A percentile compares a stretch with the other conserved stretches of the same genome.
These are phyloP conservation scores for Holacanthus passer DNA, from an alignment of 2,113 vertebrate genomes.

Conservation along the genomic window DNA sequence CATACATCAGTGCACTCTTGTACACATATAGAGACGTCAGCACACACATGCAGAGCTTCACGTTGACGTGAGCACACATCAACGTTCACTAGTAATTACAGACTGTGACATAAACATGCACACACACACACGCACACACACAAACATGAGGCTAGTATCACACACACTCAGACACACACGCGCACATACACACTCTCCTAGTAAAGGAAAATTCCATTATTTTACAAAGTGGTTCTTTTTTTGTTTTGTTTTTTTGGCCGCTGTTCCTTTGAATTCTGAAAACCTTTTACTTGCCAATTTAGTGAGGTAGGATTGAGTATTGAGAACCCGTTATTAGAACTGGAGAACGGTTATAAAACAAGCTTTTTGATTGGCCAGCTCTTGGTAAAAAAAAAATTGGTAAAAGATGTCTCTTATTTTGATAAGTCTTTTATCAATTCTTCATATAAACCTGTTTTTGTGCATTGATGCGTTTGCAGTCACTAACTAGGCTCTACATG, in stretches of 20 bases:
- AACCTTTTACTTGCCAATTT: background rate
- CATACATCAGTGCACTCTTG: background rate
- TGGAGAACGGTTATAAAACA: background rate
- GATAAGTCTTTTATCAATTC: background rate
- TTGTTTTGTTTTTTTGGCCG: background rate
- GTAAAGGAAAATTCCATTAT: background rate
- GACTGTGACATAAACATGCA: constrained; percentile 5
- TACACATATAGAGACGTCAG: constrained; percentile 7
- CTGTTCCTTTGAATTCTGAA: background rate
- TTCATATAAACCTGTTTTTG: background rate
- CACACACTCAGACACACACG: background rate
- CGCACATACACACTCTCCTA: background rate
- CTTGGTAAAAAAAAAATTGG: background rate
- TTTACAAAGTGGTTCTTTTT: background rate
- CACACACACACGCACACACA: background rate
- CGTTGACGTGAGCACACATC: constrained; percentile 45
- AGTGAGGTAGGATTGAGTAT: background rate
- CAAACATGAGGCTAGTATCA: no score
- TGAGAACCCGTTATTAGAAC: background rate
- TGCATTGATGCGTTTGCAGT: background rate
- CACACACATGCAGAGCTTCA: constrained; percentile 22
- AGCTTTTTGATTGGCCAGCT: background rate
- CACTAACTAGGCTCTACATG: background rate
- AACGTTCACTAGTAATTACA: constrained; percentile 35
- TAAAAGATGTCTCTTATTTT: no score